A percentile compares a stretch with the other conserved stretches of the same genome.
Conservation (phyloP, 2,113 vertebrate species). For the Phyllopteryx taeniolatus region DNA sequence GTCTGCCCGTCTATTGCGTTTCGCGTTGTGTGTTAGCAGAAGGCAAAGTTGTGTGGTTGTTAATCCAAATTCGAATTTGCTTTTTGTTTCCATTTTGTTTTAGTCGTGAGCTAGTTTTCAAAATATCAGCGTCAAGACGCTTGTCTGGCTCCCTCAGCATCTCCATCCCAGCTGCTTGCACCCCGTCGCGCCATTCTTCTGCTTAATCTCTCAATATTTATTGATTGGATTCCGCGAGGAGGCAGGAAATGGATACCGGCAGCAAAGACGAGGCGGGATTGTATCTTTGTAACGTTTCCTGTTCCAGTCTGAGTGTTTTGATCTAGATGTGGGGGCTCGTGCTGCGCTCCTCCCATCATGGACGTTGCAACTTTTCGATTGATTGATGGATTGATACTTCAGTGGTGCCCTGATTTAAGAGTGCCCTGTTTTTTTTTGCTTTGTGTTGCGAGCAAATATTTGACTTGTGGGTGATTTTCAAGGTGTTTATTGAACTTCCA, state of each 20-base stretch:
- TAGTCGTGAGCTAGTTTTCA: neutral
- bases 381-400: neutral
- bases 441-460: too few species aligned
- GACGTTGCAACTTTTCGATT: neutral
- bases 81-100: slow-evolving; percentile 1
- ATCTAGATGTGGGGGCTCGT: slow-evolving; percentile 25
- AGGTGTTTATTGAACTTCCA: too few species aligned
- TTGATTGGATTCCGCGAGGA: slow-evolving; percentile 19
- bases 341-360: slow-evolving; percentile 2
- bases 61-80: too few species aligned
- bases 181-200: neutral
- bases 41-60: too few species aligned
- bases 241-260: slow-evolving; percentile 26
- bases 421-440: too few species aligned
- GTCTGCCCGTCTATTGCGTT: too few species aligned
- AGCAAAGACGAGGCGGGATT: slow-evolving; percentile 4
- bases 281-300: neutral
- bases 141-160: slow-evolving; percentile 10
- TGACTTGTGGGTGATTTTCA: too few species aligned
- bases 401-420: too few species aligned
- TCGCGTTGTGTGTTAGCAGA: too few species aligned
- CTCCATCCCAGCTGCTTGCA: slow-evolving; percentile 2
- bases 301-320: slow-evolving; percentile 3
- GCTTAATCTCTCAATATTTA: slow-evolving; percentile 30
- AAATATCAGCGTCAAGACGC: slow-evolving; percentile 16